phyloP scores from a whole-genome alignment of 2,113 vertebrate genomes.

The Chitala chitala region DNA sequence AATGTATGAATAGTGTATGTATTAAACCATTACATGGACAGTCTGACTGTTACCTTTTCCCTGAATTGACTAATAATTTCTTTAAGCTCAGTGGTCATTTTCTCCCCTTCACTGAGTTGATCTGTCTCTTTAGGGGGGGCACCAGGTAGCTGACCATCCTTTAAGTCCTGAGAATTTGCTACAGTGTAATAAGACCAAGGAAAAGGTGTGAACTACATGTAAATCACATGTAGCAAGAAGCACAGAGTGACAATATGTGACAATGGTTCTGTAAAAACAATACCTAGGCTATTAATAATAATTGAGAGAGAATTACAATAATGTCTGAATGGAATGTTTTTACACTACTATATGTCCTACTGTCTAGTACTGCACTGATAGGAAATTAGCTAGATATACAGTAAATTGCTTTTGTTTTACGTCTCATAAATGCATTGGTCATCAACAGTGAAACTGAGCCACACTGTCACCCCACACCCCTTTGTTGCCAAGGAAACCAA shows the following conservation, averaged over 20 bases:
- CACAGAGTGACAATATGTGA: not conserved
- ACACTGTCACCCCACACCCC: not conserved
- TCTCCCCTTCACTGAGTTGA: constrained; percentile 64
- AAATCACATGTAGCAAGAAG: not conserved
- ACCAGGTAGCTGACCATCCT: not conserved
- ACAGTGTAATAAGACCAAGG: not conserved
- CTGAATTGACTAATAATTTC: constrained; percentile 72
- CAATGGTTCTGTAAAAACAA: not conserved
- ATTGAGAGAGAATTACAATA: no score
- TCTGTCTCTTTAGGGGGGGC: constrained; percentile 9
- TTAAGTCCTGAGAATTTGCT: constrained; percentile 15
- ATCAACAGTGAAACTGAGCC: not conserved
- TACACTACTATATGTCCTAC: no score
- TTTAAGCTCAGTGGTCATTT: constrained; percentile 69
- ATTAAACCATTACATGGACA: constrained; percentile 20
- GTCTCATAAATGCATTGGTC: not conserved
- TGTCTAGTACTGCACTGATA: no score
- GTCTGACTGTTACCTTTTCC: constrained; percentile 62
- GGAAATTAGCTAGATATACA: not conserved
- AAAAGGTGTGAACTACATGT: no score
- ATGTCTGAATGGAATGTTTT: no score
- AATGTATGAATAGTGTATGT: no score
- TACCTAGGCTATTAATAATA: no score
- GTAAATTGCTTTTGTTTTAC: not conserved
- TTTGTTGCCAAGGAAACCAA: not conserved